A percentile compares a stretch with the other conserved stretches of the same genome.
These are phyloP conservation scores for Sander vitreus DNA, from an alignment of 2,113 vertebrate species.

Conservation along the genomic window DNA sequence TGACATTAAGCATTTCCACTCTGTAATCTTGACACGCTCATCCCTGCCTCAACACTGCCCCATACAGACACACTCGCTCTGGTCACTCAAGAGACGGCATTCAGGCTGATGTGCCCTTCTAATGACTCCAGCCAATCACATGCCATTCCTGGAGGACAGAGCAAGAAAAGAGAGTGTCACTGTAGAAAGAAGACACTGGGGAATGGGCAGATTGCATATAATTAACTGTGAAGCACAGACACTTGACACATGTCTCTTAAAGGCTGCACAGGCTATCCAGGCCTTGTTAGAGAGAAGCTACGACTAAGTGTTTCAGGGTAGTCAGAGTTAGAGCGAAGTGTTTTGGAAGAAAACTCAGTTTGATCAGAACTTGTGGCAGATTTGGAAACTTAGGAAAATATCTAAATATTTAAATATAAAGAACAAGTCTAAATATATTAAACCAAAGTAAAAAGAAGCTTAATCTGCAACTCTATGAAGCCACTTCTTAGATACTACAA, in stretches of 20 bases:
- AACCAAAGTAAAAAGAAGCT: not conserved
- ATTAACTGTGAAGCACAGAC: conserved; percentile 58
- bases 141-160: conserved; percentile 54
- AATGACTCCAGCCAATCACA: conserved; percentile 60
- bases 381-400: not conserved
- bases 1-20: conserved; percentile 4
- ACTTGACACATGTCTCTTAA: conserved; percentile 61
- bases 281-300: conserved; percentile 37
- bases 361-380: not conserved
- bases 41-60: conserved; percentile 3
- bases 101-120: conserved; percentile 54
- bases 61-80: conserved; percentile 12
- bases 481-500: not conserved
- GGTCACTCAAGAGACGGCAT: conserved; percentile 48
- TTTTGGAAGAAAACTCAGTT: conserved; percentile 29
- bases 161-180: conserved; percentile 32
- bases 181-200: conserved; percentile 24
- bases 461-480: conserved; percentile 4
- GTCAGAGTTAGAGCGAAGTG: conserved; percentile 20
- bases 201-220: conserved; percentile 59
- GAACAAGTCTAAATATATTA: not conserved
- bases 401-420: not conserved
- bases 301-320: conserved; percentile 23
- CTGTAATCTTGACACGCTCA: conserved; percentile 7
- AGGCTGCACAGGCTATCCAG: conserved; percentile 17